phyloP scores from a whole-genome alignment of 1,140 invertebrate genomes.

The Apis laboriosa region DNA sequence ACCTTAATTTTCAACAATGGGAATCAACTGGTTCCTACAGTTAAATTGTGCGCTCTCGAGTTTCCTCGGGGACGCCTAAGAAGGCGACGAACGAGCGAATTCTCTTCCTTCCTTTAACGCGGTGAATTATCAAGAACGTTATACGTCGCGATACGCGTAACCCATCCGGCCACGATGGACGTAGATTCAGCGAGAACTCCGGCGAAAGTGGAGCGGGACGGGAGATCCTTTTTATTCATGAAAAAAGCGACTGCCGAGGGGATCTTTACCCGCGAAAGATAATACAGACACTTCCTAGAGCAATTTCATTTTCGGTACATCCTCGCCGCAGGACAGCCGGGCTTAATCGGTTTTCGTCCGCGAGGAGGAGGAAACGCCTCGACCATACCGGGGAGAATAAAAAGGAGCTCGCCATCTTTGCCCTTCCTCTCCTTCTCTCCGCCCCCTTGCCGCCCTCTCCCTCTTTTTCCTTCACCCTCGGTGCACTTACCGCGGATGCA shows the following conservation, averaged over 20 bases:
- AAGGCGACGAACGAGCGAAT: background rate
- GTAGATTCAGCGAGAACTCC: slow-evolving; percentile 1
- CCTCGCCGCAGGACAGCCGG: slow-evolving; percentile 49
- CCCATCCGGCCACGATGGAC: background rate
- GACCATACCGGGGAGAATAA: slow-evolving; percentile 43
- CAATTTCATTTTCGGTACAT: slow-evolving; percentile 67
- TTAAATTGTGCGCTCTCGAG: background rate
- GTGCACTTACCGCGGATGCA: slow-evolving; percentile 59
- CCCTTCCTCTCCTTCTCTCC: background rate
- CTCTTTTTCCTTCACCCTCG: slow-evolving; percentile 24
- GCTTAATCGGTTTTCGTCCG: slow-evolving; percentile 66
- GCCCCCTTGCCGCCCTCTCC: background rate
- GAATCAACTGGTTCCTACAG: background rate
- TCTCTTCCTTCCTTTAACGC: background rate
- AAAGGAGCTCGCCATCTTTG: slow-evolving; percentile 28
- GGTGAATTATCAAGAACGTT: background rate
- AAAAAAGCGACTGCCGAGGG: slow-evolving; percentile 20
- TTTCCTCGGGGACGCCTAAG: background rate
- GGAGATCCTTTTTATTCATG: slow-evolving; percentile 40
- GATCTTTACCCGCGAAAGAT: slow-evolving; percentile 41
- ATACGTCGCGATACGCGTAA: slow-evolving; percentile 6
- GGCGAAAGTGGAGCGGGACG: background rate
- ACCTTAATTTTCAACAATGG: background rate
- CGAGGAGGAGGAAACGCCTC: slow-evolving; percentile 51
- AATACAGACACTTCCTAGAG: slow-evolving; percentile 64